Evolutionary conservation across 2,888 invertebrate genomes (phyloP).

Genomic region (Stenolophus ochropezus): DNA sequence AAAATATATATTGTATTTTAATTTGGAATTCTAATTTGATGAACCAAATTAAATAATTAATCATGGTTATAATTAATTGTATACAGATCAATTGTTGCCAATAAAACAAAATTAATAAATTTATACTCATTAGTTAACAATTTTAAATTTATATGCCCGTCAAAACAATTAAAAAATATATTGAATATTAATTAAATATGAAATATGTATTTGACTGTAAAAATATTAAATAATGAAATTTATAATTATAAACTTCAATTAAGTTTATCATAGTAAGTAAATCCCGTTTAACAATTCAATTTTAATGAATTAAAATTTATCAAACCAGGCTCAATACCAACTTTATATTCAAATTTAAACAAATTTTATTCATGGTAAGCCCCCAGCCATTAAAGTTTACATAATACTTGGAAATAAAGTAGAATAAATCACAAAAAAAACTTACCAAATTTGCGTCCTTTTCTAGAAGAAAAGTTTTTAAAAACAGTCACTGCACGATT

Average conservation of each 20-base stretch:
- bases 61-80: too few species aligned
- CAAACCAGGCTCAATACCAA: constrained; percentile 25
- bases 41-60: too few species aligned
- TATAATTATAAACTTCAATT: constrained; percentile 1
- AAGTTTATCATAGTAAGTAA: neutral
- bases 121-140: too few species aligned
- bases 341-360: constrained; percentile 32
- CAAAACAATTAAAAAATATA: too few species aligned
- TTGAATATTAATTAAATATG: neutral
- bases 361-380: constrained; percentile 11
- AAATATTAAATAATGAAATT: neutral
- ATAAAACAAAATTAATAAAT: too few species aligned
- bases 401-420: neutral
- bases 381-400: neutral
- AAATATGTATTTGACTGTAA: neutral
- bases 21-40: too few species aligned
- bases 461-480: constrained; percentile 4
- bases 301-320: constrained; percentile 33
- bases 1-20: too few species aligned
- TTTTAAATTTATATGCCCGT: too few species aligned
- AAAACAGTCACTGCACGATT: neutral
- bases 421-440: neutral
- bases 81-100: too few species aligned
- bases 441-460: neutral
- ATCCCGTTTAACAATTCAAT: constrained; percentile 16